phyloP scores from a whole-genome alignment of 1,140 invertebrate species.

The Leptonema lineaticorne region DNA sequence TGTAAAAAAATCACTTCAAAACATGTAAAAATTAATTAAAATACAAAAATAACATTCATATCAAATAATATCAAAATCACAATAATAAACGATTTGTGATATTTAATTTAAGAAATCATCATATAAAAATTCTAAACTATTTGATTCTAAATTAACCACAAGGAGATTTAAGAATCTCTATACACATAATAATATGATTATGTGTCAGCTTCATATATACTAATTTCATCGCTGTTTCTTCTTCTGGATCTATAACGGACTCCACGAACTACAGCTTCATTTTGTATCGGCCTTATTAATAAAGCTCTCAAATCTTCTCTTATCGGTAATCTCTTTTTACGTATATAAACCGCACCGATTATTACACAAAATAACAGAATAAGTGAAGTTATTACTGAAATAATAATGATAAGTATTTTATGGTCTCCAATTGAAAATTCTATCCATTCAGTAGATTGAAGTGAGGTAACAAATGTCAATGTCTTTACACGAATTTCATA shows the following conservation, averaged over 20 bases:
- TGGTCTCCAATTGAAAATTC: background rate
- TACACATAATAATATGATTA: too few species aligned
- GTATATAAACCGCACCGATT: background rate
- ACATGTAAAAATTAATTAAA: background rate
- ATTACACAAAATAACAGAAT: background rate
- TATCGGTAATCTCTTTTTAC: background rate
- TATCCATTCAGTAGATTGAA: constrained; percentile 53
- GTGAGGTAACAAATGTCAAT: constrained; percentile 62
- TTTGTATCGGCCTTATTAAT: background rate
- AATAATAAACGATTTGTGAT: too few species aligned
- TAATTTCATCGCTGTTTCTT: background rate
- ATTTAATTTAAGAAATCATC: too few species aligned
- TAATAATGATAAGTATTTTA: background rate
- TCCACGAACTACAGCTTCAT: background rate
- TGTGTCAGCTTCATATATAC: background rate
- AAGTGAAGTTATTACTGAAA: background rate
- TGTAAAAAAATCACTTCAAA: background rate
- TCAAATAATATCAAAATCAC: background rate
- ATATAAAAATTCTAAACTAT: too few species aligned
- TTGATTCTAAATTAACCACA: too few species aligned
- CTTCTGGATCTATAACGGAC: background rate
- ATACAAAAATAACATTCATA: background rate
- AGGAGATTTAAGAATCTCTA: too few species aligned
- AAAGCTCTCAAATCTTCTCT: background rate
- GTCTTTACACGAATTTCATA: constrained; percentile 65